A percentile compares a stretch with the other conserved stretches of the same genome.
These are phyloP conservation scores for Drosophila pseudotakahashii DNA, from an alignment of 2,888 invertebrate genomes.

Conservation along the genomic window DNA sequence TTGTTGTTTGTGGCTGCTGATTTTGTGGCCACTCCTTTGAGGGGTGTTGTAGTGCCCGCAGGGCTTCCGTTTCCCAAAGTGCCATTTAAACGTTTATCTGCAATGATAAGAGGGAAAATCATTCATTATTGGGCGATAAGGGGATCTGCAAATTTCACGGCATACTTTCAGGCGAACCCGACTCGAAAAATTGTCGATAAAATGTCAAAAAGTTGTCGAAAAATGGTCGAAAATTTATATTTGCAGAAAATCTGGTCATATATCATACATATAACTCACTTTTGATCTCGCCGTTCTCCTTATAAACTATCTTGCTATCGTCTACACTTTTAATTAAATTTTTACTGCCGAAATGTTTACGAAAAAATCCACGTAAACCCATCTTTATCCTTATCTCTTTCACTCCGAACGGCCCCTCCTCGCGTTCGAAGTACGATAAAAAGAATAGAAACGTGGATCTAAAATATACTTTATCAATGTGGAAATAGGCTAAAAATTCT, in stretches of 20 bases:
- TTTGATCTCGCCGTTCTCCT: neutral
- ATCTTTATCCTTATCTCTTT: conserved; percentile 6
- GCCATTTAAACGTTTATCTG: conserved; percentile 60
- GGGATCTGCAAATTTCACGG: neutral
- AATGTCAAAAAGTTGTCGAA: too few species aligned
- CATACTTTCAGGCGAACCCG: conserved; percentile 49
- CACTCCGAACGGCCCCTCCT: neutral
- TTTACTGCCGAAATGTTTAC: conserved; percentile 22
- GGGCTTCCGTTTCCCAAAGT: conserved; percentile 19
- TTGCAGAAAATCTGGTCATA: too few species aligned
- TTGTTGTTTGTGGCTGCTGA: conserved; percentile 25
- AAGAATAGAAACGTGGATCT: neutral
- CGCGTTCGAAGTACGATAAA: neutral
- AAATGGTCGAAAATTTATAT: too few species aligned
- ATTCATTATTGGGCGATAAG: too few species aligned
- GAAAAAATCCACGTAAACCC: conserved; percentile 9
- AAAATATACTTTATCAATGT: neutral
- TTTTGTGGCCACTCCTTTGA: conserved; percentile 34
- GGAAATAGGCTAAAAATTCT: neutral
- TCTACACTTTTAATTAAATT: neutral
- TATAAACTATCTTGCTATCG: neutral
- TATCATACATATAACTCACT: too few species aligned
- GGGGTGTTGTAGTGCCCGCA: conserved; percentile 6
- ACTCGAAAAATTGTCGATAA: too few species aligned
- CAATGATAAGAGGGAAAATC: conserved; percentile 9